Percentiles rank a stretch among this genome's conserved stretches.
These are phyloP conservation scores for Acipenser transmontanus DNA, from an alignment of 2,797 vertebrate species.

Conservation along the genomic window DNA sequence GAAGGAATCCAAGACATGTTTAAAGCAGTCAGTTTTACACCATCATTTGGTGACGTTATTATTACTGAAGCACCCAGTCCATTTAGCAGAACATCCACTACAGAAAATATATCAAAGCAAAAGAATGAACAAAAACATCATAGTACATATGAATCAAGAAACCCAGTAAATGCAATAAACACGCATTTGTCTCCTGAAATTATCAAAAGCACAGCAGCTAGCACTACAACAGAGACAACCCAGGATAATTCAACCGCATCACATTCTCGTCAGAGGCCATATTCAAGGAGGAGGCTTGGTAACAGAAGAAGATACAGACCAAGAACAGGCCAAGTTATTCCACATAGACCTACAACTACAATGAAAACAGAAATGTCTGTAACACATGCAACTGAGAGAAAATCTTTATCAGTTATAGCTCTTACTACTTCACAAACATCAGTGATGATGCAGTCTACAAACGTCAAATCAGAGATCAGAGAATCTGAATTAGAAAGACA, in stretches of 20 bases:
- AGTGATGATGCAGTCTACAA: constrained; percentile 18
- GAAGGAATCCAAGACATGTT: constrained; percentile 24
- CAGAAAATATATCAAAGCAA: constrained; percentile 18
- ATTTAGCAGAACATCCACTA: constrained; percentile 1
- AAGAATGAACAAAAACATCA: constrained; percentile 15
- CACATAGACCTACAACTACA: constrained; percentile 12
- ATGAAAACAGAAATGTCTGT: constrained; percentile 19
- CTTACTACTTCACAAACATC: constrained; percentile 30
- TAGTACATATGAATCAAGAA: constrained; percentile 21
- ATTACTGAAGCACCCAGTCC: constrained; percentile 14
- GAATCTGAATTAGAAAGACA: too few species aligned
- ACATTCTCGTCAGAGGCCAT: constrained; percentile 27
- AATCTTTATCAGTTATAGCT: constrained; percentile 13
- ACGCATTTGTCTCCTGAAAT: too few species aligned
- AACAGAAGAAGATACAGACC: constrained; percentile 60
- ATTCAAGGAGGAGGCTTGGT: constrained; percentile 50
- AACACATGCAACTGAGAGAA: constrained; percentile 11
- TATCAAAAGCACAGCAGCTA: constrained; percentile 11
- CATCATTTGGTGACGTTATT: background rate
- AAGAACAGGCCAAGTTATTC: constrained; percentile 52
- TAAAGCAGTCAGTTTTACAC: background rate
- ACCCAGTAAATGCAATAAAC: too few species aligned
- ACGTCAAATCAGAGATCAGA: too few species aligned
- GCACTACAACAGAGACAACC: constrained; percentile 11
- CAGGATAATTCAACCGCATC: constrained; percentile 18